phyloP scores from a whole-genome alignment of 1,140 invertebrate genomes.

The Lutraria rhynchaena region DNA sequence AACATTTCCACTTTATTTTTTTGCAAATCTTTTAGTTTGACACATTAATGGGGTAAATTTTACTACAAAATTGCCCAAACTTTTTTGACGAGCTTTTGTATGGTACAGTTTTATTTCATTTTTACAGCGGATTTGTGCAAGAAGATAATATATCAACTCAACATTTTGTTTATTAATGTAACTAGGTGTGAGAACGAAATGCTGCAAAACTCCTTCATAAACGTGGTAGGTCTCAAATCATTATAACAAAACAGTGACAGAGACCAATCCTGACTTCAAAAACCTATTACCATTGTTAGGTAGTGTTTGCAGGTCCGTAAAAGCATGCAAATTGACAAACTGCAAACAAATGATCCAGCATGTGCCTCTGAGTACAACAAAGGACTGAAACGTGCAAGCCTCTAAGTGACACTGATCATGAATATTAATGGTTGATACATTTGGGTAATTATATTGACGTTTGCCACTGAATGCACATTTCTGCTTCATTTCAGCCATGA shows the following conservation, averaged over 20 bases:
- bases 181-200: no score
- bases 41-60: no score
- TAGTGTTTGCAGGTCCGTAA: neutral
- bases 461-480: neutral
- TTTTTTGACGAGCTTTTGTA: no score
- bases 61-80: no score
- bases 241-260: no score
- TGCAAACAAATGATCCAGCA: constrained; percentile 2
- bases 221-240: constrained; percentile 23
- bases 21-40: no score
- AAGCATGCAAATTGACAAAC: constrained; percentile 12
- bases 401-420: constrained; percentile 16
- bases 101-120: no score
- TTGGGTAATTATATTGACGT: constrained; percentile 9
- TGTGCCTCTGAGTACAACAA: neutral
- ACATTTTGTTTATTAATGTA: no score
- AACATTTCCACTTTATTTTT: no score
- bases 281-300: constrained; percentile 5
- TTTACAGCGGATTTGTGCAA: no score
- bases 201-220: neutral
- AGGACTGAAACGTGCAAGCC: constrained; percentile 5
- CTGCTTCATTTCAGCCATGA: neutral
- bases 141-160: no score
- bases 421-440: constrained; percentile 21
- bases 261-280: no score